A percentile compares a stretch with the other conserved stretches of the same genome.
Evolutionary conservation across 2,888 invertebrate genomes (phyloP).

Genomic region (Chymomyza amoena): DNA sequence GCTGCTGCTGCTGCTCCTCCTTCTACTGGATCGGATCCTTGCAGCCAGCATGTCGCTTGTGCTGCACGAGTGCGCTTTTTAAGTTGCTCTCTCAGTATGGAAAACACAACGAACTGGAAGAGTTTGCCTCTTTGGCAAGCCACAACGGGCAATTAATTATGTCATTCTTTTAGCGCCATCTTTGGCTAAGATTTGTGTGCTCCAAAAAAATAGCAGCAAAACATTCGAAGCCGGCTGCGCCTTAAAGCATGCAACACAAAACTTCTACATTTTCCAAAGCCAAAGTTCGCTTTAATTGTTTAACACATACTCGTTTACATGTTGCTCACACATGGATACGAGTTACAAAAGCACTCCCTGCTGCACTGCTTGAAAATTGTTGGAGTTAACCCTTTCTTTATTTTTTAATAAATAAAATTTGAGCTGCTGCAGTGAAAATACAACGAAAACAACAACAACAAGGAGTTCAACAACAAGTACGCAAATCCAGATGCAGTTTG

Average conservation of each 20-base stretch:
- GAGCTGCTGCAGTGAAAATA: slow-evolving; percentile 19
- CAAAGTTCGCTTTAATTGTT: slow-evolving; percentile 68
- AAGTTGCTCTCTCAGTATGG: background rate
- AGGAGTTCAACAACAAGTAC: background rate
- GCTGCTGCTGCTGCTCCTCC: background rate
- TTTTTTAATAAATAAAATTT: slow-evolving; percentile 69
- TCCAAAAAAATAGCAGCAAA: slow-evolving; percentile 42
- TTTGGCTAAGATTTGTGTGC: slow-evolving; percentile 44
- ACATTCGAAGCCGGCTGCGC: slow-evolving; percentile 47
- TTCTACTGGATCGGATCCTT: background rate
- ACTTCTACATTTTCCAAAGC: slow-evolving; percentile 23
- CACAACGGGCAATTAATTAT: slow-evolving; percentile 67
- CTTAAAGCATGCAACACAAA: slow-evolving; percentile 40
- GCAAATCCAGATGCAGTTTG: slow-evolving; percentile 20
- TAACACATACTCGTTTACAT: slow-evolving; percentile 62
- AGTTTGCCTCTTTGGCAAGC: slow-evolving; percentile 38
- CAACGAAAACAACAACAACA: slow-evolving; percentile 34
- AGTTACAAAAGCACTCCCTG: background rate
- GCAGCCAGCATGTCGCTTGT: background rate
- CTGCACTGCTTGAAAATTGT: background rate
- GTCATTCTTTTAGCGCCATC: slow-evolving; percentile 53
- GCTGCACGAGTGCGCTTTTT: slow-evolving; percentile 2
- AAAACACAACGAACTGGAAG: background rate
- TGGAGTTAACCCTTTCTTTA: background rate
- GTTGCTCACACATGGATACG: background rate